Evolutionary conservation across 1,140 invertebrate species (phyloP).

Genomic region (Ooceraea biroi): DNA sequence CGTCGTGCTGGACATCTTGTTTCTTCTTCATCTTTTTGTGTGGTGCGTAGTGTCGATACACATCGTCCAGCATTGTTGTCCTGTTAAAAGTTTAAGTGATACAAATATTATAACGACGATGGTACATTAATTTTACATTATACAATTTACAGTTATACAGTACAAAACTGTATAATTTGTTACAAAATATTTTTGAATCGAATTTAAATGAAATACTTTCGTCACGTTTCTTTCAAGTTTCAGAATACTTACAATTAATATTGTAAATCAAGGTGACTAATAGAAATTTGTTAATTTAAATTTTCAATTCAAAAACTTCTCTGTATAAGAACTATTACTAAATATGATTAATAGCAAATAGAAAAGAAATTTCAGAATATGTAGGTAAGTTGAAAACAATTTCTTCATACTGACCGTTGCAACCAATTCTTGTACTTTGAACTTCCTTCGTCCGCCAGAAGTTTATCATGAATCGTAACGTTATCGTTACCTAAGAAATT

Average conservation of each 20-base stretch:
- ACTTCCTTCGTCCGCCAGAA: constrained; percentile 89
- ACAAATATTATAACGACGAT: too few relatives aligned
- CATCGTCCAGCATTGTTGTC: constrained; percentile 88
- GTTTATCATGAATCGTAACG: constrained; percentile 85
- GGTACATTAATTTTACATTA: too few relatives aligned
- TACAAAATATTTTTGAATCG: too few relatives aligned
- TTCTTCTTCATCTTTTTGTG: constrained; percentile 76
- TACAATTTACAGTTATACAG: too few relatives aligned
- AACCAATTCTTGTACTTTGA: constrained; percentile 90
- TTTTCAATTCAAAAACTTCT: not conserved
- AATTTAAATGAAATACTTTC: not conserved
- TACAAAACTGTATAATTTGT: too few relatives aligned
- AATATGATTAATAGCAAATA: not conserved
- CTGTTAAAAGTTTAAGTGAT: constrained; percentile 76
- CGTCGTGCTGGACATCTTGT: constrained; percentile 76
- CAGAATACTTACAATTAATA: constrained; percentile 1
- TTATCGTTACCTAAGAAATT: constrained; percentile 77
- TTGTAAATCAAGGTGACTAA: not conserved
- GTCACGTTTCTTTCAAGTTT: not conserved
- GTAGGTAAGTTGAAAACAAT: not conserved
- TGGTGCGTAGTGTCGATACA: constrained; percentile 87
- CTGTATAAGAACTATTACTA: not conserved
- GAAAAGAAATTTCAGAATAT: not conserved
- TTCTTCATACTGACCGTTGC: constrained; percentile 86
- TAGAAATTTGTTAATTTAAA: constrained; percentile 24